phyloP scores from a whole-genome alignment of 2,888 invertebrate species.

The Ectobius pallidus region DNA sequence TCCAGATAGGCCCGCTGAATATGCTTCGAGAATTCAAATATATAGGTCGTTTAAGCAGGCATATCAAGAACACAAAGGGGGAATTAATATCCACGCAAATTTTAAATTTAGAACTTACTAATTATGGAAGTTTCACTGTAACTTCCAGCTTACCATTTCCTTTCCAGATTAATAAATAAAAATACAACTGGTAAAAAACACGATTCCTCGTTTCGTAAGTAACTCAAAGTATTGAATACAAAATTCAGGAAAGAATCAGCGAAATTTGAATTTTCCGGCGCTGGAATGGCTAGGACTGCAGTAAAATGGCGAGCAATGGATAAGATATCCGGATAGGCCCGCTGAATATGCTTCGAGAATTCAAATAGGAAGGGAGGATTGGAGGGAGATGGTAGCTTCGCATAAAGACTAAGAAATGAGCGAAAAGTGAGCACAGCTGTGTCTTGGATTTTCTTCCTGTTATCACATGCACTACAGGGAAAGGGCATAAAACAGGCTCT shows the following conservation, averaged over 20 bases:
- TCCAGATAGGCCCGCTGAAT: neutral
- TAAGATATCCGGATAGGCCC: neutral
- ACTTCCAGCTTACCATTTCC: too few species aligned
- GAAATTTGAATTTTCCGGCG: neutral
- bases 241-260: neutral
- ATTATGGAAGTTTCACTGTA: too few species aligned
- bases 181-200: too few species aligned
- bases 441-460: neutral
- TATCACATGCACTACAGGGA: neutral
- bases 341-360: neutral
- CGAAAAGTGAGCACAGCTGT: slow-evolving; percentile 21
- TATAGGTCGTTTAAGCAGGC: too few species aligned
- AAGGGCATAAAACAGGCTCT: neutral
- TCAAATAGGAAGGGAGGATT: too few species aligned
- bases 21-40: neutral
- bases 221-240: neutral
- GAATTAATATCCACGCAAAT: too few species aligned
- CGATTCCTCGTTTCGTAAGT: neutral
- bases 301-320: neutral
- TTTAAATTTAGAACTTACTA: too few species aligned
- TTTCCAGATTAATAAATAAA: too few species aligned
- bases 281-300: too few species aligned
- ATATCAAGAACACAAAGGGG: too few species aligned
- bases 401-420: slow-evolving; percentile 8
- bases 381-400: neutral